These are phyloP conservation scores for Mya arenaria DNA, from an alignment of 1,140 invertebrate species.

Conservation along the genomic window DNA sequence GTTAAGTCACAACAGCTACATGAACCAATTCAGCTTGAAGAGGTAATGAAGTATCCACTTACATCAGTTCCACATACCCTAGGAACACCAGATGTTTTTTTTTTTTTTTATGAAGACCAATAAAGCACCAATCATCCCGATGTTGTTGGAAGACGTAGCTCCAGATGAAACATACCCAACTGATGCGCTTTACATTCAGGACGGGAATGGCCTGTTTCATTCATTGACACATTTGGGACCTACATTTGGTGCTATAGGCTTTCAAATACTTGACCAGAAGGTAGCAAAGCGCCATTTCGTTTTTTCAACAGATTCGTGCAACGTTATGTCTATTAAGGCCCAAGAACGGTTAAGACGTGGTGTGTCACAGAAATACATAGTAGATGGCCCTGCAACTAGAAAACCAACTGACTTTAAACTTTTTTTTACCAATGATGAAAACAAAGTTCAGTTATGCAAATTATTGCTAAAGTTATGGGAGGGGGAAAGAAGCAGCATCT, in stretches of 20 bases:
- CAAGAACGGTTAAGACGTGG: conserved; percentile 30
- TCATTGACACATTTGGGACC: conserved; percentile 28
- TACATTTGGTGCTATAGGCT: conserved; percentile 19
- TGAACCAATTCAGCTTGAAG: conserved; percentile 3
- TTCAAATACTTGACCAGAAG: conserved; percentile 8
- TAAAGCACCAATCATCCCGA: conserved; percentile 44
- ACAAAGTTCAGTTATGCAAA: conserved; percentile 48
- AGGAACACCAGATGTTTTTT: conserved; percentile 40
- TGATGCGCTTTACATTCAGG: conserved; percentile 23
- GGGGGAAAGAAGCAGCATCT: no score
- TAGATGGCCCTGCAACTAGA: conserved; percentile 47
- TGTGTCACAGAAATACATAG: not conserved
- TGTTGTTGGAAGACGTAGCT: conserved; percentile 32
- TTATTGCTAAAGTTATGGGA: conserved; percentile 34
- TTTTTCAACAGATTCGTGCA: conserved; percentile 7
- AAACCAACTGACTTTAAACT: conserved; percentile 48
- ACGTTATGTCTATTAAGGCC: not conserved
- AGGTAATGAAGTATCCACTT: conserved; percentile 26
- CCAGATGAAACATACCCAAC: conserved; percentile 2
- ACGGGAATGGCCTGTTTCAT: conserved; percentile 56
- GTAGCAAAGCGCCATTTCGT: not conserved
- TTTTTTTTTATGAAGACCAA: conserved; percentile 53
- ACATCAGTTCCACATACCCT: conserved; percentile 28
- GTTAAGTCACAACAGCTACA: conserved; percentile 15
- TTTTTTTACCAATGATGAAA: conserved; percentile 59